phyloP scores from a whole-genome alignment of 2,888 invertebrate genomes.

The Mythimna impura region DNA sequence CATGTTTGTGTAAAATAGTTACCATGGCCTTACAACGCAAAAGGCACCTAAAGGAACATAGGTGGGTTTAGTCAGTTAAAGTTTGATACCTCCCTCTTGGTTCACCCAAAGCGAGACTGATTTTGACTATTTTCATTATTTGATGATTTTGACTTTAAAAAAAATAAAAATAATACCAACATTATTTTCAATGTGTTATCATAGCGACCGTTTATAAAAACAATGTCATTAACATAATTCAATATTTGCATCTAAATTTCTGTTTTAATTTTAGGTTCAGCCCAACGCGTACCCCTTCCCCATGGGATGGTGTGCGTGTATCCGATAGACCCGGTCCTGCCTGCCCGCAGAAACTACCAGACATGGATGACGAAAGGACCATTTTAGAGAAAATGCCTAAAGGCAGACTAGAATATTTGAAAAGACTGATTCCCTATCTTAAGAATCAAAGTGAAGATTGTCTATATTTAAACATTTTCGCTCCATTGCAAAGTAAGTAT shows the following conservation, averaged over 20 bases:
- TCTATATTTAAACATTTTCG: conserved; percentile 98
- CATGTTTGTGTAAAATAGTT: no score
- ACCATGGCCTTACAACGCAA: no score
- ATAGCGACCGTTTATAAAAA: no score
- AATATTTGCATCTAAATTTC: neutral
- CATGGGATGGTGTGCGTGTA: conserved; percentile 96
- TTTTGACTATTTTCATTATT: no score
- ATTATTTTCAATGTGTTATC: no score
- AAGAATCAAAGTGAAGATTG: conserved; percentile 99
- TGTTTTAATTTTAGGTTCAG: conserved; percentile 92
- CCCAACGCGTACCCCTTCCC: conserved; percentile 97
- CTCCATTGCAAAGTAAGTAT: conserved; percentile 97
- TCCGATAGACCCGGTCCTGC: conserved; percentile 96
- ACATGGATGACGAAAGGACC: conserved; percentile 95
- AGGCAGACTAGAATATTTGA: conserved; percentile 97
- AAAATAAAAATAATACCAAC: no score
- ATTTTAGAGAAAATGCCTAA: conserved; percentile 96
- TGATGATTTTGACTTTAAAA: no score
- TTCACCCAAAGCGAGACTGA: no score
- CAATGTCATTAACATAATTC: neutral
- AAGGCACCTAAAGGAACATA: no score
- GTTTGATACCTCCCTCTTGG: no score
- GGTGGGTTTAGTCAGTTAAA: no score
- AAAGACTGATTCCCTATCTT: conserved; percentile 96
- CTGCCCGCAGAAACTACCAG: conserved; percentile 97